Conservation (phyloP, 2,113 vertebrate genomes). For the Apistogramma diplotaenia region DNA sequence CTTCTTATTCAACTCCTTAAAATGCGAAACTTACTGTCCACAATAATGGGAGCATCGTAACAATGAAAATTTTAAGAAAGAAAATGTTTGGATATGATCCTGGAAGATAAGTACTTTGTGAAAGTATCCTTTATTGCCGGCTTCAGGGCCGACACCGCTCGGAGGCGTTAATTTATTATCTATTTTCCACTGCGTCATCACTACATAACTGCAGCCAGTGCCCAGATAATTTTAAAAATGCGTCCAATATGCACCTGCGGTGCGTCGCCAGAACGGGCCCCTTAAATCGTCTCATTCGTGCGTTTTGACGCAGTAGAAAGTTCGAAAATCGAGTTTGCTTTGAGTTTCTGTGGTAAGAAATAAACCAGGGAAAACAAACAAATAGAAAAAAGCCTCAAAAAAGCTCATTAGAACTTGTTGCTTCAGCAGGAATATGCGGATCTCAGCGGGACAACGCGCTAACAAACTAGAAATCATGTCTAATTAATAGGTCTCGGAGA, state of each 20-base stretch:
- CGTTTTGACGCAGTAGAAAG: not conserved
- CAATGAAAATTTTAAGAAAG: not conserved
- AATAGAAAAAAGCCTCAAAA: not conserved
- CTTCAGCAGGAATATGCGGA: slow-evolving; percentile 46
- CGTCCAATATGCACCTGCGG: not conserved
- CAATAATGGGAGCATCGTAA: not conserved
- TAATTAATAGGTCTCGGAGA: slow-evolving; percentile 40
- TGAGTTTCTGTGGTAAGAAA: not conserved
- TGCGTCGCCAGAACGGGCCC: not conserved
- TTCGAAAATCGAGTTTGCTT: not conserved
- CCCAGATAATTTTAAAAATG: not conserved
- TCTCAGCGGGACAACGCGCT: slow-evolving; percentile 42
- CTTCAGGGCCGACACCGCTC: not conserved
- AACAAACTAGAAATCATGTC: slow-evolving; percentile 54
- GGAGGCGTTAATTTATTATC: not conserved
- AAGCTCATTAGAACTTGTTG: slow-evolving; percentile 63
- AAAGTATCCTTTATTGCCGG: not conserved
- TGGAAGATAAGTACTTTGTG: not conserved
- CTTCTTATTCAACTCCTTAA: not conserved
- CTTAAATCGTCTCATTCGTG: not conserved
- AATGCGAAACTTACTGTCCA: not conserved
- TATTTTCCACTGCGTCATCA: not conserved
- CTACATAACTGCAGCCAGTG: not conserved
- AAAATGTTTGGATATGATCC: not conserved
- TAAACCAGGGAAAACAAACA: not conserved